These are phyloP conservation scores for Arbacia lixula DNA, from an alignment of 53 echinoderm and acorn worm genomes.

Conservation along the genomic window DNA sequence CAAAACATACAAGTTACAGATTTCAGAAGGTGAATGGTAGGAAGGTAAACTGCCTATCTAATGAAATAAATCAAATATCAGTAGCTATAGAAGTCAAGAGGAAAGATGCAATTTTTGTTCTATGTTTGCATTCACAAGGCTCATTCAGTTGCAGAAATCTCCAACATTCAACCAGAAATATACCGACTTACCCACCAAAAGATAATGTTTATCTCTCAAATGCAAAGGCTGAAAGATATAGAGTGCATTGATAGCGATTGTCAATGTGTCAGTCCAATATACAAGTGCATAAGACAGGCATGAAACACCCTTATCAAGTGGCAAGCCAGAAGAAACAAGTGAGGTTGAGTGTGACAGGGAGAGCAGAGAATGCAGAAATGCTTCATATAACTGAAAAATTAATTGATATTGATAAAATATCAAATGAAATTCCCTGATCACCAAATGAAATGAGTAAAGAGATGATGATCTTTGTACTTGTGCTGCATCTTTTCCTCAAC, in stretches of 20 bases:
- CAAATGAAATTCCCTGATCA: too few relatives aligned
- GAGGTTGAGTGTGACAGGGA: too few relatives aligned
- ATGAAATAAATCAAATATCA: too few relatives aligned
- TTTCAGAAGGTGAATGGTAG: too few relatives aligned
- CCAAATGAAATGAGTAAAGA: background rate
- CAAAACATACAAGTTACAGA: too few relatives aligned
- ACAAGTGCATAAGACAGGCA: background rate
- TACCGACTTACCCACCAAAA: constrained; percentile 36
- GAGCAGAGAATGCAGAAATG: background rate
- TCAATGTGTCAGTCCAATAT: background rate
- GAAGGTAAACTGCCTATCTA: too few relatives aligned
- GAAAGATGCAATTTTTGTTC: too few relatives aligned
- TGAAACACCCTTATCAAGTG: background rate
- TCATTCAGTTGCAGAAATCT: too few relatives aligned
- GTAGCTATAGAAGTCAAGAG: too few relatives aligned
- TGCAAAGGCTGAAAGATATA: constrained; percentile 2
- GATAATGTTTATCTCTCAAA: constrained; percentile 38
- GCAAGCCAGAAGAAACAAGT: background rate
- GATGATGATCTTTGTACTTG: background rate
- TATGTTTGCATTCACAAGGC: background rate
- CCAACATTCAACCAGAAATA: background rate
- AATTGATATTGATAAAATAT: background rate
- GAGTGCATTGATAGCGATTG: background rate
- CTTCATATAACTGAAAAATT: background rate
- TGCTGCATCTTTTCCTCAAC: constrained; percentile 4